phyloP scores from a whole-genome alignment of 2,113 vertebrate genomes.

The Atractosteus spatula region DNA sequence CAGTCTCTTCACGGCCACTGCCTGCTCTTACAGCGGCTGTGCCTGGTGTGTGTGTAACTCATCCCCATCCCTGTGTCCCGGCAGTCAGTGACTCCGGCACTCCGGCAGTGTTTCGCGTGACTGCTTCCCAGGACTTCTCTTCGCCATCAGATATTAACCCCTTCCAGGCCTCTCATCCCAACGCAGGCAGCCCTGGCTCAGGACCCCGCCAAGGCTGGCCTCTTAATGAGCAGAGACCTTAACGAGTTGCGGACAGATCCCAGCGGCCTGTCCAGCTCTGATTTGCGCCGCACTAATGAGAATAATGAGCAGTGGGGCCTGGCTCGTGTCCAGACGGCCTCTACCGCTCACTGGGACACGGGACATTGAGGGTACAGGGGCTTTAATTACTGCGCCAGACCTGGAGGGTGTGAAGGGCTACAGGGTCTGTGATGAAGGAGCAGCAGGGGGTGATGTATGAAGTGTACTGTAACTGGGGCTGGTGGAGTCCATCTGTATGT shows the following conservation, averaged over 20 bases:
- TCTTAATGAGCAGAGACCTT: slow-evolving; percentile 60
- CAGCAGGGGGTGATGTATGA: not conserved
- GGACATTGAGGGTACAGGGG: slow-evolving; percentile 61
- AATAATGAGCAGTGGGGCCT: slow-evolving; percentile 68
- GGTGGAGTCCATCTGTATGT: no score
- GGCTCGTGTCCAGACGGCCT: slow-evolving; percentile 60
- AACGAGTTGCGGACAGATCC: slow-evolving; percentile 69
- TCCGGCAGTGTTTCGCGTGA: no score
- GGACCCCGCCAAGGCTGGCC: slow-evolving; percentile 33
- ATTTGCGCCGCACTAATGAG: slow-evolving; percentile 70
- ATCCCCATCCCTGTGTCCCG: no score
- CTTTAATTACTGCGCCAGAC: slow-evolving; percentile 59
- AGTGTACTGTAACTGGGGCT: no score
- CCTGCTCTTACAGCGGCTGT: no score
- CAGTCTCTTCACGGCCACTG: no score
- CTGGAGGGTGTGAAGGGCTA: slow-evolving; percentile 28
- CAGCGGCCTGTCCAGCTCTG: slow-evolving; percentile 63
- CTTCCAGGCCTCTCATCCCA: no score
- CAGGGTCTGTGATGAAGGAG: slow-evolving; percentile 1
- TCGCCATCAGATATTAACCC: no score
- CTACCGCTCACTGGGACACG: slow-evolving; percentile 61
- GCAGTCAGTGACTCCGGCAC: no score
- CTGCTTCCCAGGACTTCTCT: no score
- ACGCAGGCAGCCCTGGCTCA: slow-evolving; percentile 5
- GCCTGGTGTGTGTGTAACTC: no score